Conservation (phyloP, 2,113 vertebrate genomes). For the Sclerurus mexicanus region DNA sequence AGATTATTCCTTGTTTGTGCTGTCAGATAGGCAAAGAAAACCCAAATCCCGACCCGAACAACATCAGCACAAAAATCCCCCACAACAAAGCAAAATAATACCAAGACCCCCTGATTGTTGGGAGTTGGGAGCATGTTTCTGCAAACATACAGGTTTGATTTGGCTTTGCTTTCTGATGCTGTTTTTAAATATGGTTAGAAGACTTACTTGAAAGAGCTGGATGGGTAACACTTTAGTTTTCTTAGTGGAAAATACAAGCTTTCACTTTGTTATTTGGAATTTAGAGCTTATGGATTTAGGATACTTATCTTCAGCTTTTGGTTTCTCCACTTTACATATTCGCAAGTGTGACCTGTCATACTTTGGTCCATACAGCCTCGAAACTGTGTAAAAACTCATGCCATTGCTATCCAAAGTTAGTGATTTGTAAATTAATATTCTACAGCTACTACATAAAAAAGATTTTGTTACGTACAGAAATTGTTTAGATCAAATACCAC, state of each 20-base stretch:
- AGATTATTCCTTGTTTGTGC: neutral
- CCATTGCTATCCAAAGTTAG: neutral
- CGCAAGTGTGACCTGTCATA: neutral
- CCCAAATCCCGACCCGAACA: neutral
- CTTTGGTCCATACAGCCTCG: neutral
- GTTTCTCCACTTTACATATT: neutral
- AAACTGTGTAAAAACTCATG: neutral
- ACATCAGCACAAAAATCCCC: neutral
- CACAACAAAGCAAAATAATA: neutral
- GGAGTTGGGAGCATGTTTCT: neutral
- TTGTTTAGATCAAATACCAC: neutral
- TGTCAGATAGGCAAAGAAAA: neutral
- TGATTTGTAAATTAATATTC: neutral
- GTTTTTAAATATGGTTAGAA: neutral
- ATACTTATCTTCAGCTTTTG: neutral
- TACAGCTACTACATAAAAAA: neutral
- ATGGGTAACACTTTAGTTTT: neutral
- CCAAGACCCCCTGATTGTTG: accelerated
- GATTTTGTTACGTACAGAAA: neutral
- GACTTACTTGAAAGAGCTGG: neutral
- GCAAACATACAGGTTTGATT: neutral
- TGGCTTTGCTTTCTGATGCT: neutral
- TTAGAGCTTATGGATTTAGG: neutral
- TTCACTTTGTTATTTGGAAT: neutral
- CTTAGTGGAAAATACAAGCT: neutral